Base-by-base conservation (phyloP, 2,888 invertebrate genomes). In the Anthophora plumipes region DNA sequence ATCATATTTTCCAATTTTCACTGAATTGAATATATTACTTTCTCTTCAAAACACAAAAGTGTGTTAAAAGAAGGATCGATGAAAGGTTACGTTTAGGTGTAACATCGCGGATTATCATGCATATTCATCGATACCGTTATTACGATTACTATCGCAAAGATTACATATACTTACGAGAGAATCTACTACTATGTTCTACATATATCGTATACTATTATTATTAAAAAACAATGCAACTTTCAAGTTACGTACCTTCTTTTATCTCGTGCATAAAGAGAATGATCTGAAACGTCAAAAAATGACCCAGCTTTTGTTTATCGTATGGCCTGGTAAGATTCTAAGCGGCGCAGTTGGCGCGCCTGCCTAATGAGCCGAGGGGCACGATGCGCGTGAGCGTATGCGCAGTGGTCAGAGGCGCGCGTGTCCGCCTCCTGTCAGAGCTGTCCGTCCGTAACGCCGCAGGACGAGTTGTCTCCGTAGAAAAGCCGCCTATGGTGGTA, bases 401-500 rank as follows among this genome's bases (percentile, higher is more conserved):
- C 86, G 86, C 87, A 64, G 20, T 63, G 52, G 31, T 11, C 50
- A 64, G 79, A 63, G 70, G 85, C 85, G 87, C 88, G 86, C 83
- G 88, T 87, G 88, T 66, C 70, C 64, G 59, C 78, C 83, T 87
- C 72, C 66, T 78, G 83, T 77, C 80, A 80, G 87, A 85, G 64
- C 52, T 72, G 80, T 77, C 72, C 76, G 86, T 82, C 76, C 78
- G 84, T 75, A 78, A 78, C 71, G 79, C 72, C 81, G 73, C 85
- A 87, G 87, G 86, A 83, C 86, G 84, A 83, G 50, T 77, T 81
- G 67, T 78, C 80, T 77, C 76, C 83, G 85, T 72, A 77, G 85
- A 78, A 83, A 80, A 82, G 76, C 64, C 64, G 78, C 73, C 76
- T 80, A 80, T 78, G 68, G 82, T 82, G 72, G 67, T 72, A 64